Conservation (phyloP, 2,797 vertebrate genomes). For the Acanthornis magna region DNA sequence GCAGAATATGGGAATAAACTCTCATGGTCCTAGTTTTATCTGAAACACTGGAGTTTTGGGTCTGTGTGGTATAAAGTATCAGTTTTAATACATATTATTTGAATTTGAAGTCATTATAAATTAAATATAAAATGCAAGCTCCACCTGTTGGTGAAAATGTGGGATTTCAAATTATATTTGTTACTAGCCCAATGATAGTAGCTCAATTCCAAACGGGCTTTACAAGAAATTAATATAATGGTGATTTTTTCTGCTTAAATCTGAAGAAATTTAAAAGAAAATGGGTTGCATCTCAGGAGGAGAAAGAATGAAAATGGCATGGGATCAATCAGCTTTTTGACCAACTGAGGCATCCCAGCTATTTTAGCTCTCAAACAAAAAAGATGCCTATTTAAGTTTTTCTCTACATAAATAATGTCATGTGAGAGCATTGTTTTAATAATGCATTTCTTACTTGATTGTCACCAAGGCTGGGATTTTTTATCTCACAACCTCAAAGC, state of each 20-base stretch:
- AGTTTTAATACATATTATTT: neutral
- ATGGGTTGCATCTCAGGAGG: neutral
- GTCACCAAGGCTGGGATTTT: neutral
- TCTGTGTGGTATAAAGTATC: neutral
- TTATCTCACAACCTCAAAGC: neutral
- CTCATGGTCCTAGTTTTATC: neutral
- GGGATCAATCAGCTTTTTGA: neutral
- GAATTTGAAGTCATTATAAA: constrained; percentile 54
- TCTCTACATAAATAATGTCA: neutral
- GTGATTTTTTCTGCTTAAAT: constrained; percentile 25
- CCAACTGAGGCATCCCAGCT: neutral
- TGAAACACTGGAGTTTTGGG: neutral
- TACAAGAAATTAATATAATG: neutral
- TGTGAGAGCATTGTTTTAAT: neutral
- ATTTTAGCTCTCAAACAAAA: neutral
- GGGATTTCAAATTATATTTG: constrained; percentile 19
- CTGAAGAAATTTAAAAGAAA: neutral
- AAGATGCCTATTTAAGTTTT: neutral
- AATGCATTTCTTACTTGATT: neutral
- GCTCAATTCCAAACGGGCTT: neutral
- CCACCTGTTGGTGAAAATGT: constrained; percentile 65
- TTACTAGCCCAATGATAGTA: neutral
- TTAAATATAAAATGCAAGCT: constrained; percentile 51
- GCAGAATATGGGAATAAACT: neutral
- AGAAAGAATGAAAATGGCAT: neutral